Conservation (phyloP, 2,888 invertebrate species). For the Onthophagus sagittarius region DNA sequence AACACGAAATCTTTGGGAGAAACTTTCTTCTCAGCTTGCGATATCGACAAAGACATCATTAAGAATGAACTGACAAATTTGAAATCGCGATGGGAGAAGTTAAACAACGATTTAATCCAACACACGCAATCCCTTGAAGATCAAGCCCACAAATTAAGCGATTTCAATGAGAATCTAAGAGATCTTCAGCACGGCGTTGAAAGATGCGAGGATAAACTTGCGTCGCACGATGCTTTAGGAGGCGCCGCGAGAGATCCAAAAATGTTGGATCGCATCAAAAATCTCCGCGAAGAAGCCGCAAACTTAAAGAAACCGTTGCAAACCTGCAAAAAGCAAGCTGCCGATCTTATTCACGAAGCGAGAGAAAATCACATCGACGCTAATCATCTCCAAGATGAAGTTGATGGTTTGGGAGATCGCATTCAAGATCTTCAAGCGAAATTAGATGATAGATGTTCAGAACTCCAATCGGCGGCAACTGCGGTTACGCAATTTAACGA, state of each 20-base stretch:
- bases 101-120: constrained; percentile 78
- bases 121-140: constrained; percentile 79
- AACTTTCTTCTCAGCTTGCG: constrained; percentile 81
- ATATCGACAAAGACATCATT: constrained; percentile 87
- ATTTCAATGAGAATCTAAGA: constrained; percentile 79
- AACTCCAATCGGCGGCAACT: constrained; percentile 80
- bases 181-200: constrained; percentile 82
- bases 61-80: constrained; percentile 75
- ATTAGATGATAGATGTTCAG: constrained; percentile 73
- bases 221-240: constrained; percentile 68
- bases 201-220: constrained; percentile 83
- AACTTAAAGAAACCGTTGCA: constrained; percentile 72
- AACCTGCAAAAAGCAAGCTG: constrained; percentile 56
- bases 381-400: constrained; percentile 71
- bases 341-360: constrained; percentile 73
- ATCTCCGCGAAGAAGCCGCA: constrained; percentile 75
- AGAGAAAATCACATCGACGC: constrained; percentile 74
- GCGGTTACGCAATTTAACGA: constrained; percentile 87
- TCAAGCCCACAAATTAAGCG: constrained; percentile 74
- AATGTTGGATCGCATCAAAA: constrained; percentile 79
- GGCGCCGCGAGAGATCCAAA: constrained; percentile 78
- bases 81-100: constrained; percentile 85
- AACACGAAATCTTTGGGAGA: constrained; percentile 83
- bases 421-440: constrained; percentile 72
- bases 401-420: constrained; percentile 71